These are phyloP conservation scores for Homarus gammarus DNA, from an alignment of 2,888 invertebrate species.

Conservation along the genomic window DNA sequence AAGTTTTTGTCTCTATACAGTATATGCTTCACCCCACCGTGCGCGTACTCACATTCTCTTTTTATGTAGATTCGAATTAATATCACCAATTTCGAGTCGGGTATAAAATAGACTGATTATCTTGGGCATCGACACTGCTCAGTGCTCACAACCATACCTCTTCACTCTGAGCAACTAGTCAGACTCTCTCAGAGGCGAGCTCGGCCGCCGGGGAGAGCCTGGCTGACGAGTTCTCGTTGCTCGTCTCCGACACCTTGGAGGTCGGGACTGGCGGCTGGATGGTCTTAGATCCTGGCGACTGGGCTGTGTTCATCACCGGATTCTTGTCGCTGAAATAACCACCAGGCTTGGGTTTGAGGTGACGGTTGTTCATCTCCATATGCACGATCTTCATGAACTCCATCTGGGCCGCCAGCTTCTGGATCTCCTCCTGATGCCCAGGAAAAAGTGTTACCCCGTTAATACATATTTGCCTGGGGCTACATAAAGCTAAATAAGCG, in stretches of 20 bases:
- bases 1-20: too few relatives aligned
- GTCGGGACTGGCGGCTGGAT: not conserved
- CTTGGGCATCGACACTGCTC: not conserved
- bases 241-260: not conserved
- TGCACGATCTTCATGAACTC: slow-evolving; percentile 96
- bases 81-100: not conserved
- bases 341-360: slow-evolving; percentile 90
- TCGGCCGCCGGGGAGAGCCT: slow-evolving; percentile 57
- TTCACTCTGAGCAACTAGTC: slow-evolving; percentile 72
- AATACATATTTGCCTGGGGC: not conserved
- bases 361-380: slow-evolving; percentile 95
- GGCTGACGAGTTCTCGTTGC: slow-evolving; percentile 57
- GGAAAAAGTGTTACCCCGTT: not conserved
- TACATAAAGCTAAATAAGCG: not conserved
- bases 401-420: slow-evolving; percentile 93
- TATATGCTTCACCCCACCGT: too few relatives aligned
- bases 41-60: too few relatives aligned
- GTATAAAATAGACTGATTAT: not conserved
- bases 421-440: slow-evolving; percentile 89
- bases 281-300: slow-evolving; percentile 58
- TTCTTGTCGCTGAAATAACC: slow-evolving; percentile 85
- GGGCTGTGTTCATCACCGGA: slow-evolving; percentile 59
- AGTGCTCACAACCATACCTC: slow-evolving; percentile 69
- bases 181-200: slow-evolving; percentile 58
- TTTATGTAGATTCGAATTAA: not conserved